A percentile compares a stretch with the other conserved stretches of the same genome.
Evolutionary conservation across 2,888 invertebrate genomes (phyloP).

Genomic region (Mesorhabditis sp.): DNA sequence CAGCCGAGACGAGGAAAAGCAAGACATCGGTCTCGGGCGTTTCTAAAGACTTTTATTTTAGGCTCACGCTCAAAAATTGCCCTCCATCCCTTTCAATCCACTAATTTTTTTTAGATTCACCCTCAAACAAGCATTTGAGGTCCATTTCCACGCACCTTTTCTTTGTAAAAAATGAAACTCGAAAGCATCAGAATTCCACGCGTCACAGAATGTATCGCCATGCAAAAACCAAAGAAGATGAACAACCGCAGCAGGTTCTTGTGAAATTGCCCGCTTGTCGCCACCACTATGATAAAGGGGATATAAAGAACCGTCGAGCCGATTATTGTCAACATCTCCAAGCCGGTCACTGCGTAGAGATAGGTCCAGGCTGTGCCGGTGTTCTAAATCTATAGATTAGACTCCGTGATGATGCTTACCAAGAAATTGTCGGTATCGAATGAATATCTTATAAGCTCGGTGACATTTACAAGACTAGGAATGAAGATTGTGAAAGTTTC

Average conservation of each 20-base stretch:
- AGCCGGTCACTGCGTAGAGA: not conserved
- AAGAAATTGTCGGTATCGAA: too few species aligned
- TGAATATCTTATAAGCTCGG: too few species aligned
- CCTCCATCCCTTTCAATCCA: too few species aligned
- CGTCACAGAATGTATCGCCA: not conserved
- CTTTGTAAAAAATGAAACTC: not conserved
- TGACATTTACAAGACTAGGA: too few species aligned
- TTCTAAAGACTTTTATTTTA: not conserved
- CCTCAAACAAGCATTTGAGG: too few species aligned
- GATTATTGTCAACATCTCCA: not conserved
- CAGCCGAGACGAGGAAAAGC: not conserved
- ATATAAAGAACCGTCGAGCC: not conserved
- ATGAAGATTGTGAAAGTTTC: too few species aligned
- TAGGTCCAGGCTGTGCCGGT: not conserved
- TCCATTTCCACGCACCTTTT: not conserved
- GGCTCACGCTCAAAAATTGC: too few species aligned
- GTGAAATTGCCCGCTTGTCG: not conserved
- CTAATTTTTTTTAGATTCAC: too few species aligned
- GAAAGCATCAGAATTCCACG: not conserved
- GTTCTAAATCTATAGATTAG: not conserved
- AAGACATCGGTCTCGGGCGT: not conserved
- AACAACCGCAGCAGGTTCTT: not conserved
- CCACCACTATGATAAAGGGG: not conserved
- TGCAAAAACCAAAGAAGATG: slow-evolving; percentile 1
- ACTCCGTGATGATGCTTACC: too few species aligned